These are phyloP conservation scores for Diachasmimorpha longicaudata DNA, from an alignment of 1,140 invertebrate species.

Conservation along the genomic window DNA sequence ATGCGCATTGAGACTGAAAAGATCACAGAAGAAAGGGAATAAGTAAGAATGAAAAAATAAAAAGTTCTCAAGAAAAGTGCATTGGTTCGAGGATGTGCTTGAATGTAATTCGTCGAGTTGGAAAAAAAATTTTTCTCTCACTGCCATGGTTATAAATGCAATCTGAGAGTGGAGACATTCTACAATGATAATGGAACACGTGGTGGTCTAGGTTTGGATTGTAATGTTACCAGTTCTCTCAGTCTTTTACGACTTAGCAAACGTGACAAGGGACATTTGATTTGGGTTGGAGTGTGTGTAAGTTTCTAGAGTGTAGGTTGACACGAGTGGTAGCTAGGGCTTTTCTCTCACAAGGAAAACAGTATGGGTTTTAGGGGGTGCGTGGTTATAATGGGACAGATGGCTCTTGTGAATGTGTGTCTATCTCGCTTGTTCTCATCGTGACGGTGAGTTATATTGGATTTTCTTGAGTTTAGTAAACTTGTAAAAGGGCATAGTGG, in stretches of 20 bases:
- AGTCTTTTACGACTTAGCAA: constrained; percentile 23
- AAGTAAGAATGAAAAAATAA: neutral
- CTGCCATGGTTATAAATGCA: neutral
- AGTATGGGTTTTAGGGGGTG: constrained; percentile 3
- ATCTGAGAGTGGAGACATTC: neutral
- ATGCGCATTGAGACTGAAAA: neutral
- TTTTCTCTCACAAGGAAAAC: neutral
- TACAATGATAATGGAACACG: neutral
- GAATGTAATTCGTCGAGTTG: neutral
- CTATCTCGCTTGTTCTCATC: no score
- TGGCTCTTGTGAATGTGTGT: neutral
- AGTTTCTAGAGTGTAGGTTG: neutral
- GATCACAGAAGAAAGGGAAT: neutral
- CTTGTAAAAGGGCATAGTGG: constrained; percentile 11
- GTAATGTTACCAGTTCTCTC: neutral
- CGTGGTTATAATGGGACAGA: constrained; percentile 15
- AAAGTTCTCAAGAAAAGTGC: neutral
- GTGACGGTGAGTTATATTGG: constrained; percentile 18
- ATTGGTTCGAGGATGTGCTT: neutral
- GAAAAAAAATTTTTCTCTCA: neutral
- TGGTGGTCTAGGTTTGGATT: neutral
- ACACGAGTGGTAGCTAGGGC: neutral
- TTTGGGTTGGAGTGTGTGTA: constrained; percentile 22
- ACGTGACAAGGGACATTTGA: constrained; percentile 18
- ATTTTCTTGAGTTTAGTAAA: constrained; percentile 27